A percentile compares a stretch with the other conserved stretches of the same genome.
phyloP scores from a whole-genome alignment of 2,113 vertebrate species.

The Gymnarchus niloticus region DNA sequence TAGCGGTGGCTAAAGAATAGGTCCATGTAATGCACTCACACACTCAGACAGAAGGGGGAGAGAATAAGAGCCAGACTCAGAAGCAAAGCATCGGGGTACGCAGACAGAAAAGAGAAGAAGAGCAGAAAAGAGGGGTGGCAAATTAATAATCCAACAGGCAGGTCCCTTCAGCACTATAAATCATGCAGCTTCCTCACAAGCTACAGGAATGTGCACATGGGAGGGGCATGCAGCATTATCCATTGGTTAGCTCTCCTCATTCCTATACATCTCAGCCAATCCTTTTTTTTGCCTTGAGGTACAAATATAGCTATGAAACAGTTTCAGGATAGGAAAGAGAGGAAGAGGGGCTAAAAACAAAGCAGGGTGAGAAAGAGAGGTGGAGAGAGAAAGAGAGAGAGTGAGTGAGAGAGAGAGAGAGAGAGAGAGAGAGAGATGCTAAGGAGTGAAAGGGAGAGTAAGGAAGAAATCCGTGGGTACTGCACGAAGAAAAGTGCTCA shows the following conservation, averaged over 20 bases:
- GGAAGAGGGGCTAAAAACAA: constrained; percentile 24
- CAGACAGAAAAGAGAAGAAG: constrained; percentile 49
- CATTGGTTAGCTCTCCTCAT: constrained; percentile 65
- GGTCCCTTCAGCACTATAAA: constrained; percentile 75
- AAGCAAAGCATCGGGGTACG: constrained; percentile 57
- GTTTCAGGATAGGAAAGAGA: constrained; percentile 40
- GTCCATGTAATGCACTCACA: constrained; percentile 50
- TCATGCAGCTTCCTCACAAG: constrained; percentile 67
- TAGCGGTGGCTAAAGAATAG: constrained; percentile 58
- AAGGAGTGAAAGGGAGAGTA: neutral
- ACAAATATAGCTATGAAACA: constrained; percentile 66
- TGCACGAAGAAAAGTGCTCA: constrained; percentile 63
- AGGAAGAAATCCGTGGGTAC: constrained; percentile 53
- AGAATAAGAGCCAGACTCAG: constrained; percentile 38
- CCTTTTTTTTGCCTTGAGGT: constrained; percentile 60
- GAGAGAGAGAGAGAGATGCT: neutral
- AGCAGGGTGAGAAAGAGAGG: constrained; percentile 7
- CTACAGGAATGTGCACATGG: constrained; percentile 65
- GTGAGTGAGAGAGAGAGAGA: neutral
- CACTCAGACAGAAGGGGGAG: constrained; percentile 33
- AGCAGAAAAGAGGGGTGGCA: constrained; percentile 61
- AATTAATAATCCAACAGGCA: constrained; percentile 86
- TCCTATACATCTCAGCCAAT: constrained; percentile 74
- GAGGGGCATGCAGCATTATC: constrained; percentile 57
- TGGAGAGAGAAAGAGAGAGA: constrained; percentile 15